These are phyloP conservation scores for Melanerpes formicivorus DNA, from an alignment of 2,113 vertebrate genomes.

Conservation along the genomic window DNA sequence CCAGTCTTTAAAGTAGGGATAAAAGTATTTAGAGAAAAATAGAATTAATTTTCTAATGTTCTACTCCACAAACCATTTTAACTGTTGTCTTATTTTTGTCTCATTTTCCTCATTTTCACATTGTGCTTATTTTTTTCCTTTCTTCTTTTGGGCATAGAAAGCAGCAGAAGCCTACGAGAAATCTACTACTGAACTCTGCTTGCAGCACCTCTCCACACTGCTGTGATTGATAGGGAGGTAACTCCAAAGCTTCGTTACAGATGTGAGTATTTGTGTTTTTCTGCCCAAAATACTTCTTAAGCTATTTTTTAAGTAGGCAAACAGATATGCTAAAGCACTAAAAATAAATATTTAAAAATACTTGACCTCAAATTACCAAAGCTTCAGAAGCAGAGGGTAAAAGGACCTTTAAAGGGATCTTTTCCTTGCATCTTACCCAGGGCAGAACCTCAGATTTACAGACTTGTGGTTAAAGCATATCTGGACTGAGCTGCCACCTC, in stretches of 20 bases:
- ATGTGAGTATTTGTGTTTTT: not conserved
- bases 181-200: not conserved
- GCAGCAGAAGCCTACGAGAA: not conserved
- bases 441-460: slow-evolving; percentile 9
- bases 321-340: slow-evolving; percentile 24
- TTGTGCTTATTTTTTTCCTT: not conserved
- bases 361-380: not conserved
- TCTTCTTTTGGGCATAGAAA: not conserved
- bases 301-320: slow-evolving; percentile 49
- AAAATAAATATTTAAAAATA: slow-evolving; percentile 63
- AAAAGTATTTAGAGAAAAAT: not conserved
- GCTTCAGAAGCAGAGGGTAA: not conserved
- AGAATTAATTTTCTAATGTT: not conserved
- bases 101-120: not conserved
- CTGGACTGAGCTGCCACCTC: not conserved
- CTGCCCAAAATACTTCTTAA: slow-evolving; percentile 22
- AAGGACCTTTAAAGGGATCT: slow-evolving; percentile 4
- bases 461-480: slow-evolving; percentile 20
- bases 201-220: not conserved
- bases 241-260: not conserved
- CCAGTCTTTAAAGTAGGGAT: not conserved
- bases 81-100: not conserved
- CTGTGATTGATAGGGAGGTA: not conserved
- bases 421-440: not conserved
- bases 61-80: not conserved